A percentile compares a stretch with the other conserved stretches of the same genome.
phyloP scores from a whole-genome alignment of 1,140 invertebrate species.

The Nasonia giraulti region DNA sequence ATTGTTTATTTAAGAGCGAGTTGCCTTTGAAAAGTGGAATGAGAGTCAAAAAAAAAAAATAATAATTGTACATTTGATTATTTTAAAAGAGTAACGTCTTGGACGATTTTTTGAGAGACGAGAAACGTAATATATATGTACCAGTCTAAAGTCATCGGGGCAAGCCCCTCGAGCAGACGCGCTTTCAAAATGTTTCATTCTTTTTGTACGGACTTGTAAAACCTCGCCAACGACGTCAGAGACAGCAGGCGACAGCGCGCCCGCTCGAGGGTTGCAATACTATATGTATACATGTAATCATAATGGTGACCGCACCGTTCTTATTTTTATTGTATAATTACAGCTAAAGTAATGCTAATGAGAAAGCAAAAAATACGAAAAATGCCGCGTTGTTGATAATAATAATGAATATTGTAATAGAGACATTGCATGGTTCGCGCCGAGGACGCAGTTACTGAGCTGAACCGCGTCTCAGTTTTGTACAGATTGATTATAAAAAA shows the following conservation, averaged over 20 bases:
- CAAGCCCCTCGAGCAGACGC: conserved; percentile 23
- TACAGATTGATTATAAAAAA: conserved; percentile 50
- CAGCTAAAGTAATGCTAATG: neutral
- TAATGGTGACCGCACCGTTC: neutral
- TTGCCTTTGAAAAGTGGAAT: conserved; percentile 53
- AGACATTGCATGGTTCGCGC: neutral
- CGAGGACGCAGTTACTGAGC: neutral
- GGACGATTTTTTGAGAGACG: neutral
- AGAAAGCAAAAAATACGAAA: neutral
- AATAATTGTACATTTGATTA: conserved; percentile 61
- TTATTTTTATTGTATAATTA: conserved; percentile 31
- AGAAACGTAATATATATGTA: neutral
- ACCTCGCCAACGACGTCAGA: neutral
- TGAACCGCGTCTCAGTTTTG: conserved; percentile 48
- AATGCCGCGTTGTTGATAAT: conserved; percentile 5
- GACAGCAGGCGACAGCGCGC: neutral
- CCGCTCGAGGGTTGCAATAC: conserved; percentile 16
- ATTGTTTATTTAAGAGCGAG: conserved; percentile 57
- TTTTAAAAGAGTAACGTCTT: conserved; percentile 25
- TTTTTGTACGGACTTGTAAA: conserved; percentile 41
- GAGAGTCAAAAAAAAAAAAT: conserved; percentile 18
- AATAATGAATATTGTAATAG: conserved; percentile 24
- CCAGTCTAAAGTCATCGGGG: neutral
- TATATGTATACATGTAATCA: conserved; percentile 8
- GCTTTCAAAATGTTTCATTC: conserved; percentile 12